Evolutionary conservation across 2,888 invertebrate genomes (phyloP), one percentile per base, ranked within the genome.

Genomic region (Coremacera marginata): DNA sequence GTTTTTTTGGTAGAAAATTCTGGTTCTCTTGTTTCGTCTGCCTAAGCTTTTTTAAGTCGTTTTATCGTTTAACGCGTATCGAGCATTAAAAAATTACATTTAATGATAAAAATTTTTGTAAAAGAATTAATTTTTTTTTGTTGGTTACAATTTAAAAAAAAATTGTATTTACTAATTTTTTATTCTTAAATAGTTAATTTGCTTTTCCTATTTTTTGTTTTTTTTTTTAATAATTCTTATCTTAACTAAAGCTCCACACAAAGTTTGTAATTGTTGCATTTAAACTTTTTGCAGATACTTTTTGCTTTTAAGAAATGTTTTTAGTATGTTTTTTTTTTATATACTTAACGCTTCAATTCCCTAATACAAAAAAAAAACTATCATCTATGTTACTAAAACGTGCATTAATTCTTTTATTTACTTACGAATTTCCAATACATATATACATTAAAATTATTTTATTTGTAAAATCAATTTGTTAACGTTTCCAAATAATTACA

Each of bases 391-490:
- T 22, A 63, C 31, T 63, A 68, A 68, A 11, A 51, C 27, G 68
- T 22, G 51, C 9, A 49, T 25, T 49, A 1, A 49, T 51, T 68
- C 14, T 7, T 7, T 16, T 8, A 62, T 62, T 27, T 62, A 27
- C 62, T 25, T 60, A 60, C 57, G 57, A 25, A 60, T 60, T 25
- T 60, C 4, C 11, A 22, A 60, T 60, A 60, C 14, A 44, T 44
- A 44, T n/a, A 63, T 34, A 63, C 22, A 68, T 49, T 14, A 16
- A 27, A 68, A 51, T 44, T 51, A 27, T 51, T 67, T 37, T 37
- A 67, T n/a, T 67, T 37, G 22, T 44, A 34, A 67, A 37, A 37
- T 44, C 51, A 70, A 70, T 27, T 55, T 70, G 31, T 70, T 52
- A 27, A 70, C 31, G 31, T 70, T 37, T 62, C 27, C 62, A 52